phyloP scores from a whole-genome alignment of 2,113 vertebrate species.

The Euleptes europaea region DNA sequence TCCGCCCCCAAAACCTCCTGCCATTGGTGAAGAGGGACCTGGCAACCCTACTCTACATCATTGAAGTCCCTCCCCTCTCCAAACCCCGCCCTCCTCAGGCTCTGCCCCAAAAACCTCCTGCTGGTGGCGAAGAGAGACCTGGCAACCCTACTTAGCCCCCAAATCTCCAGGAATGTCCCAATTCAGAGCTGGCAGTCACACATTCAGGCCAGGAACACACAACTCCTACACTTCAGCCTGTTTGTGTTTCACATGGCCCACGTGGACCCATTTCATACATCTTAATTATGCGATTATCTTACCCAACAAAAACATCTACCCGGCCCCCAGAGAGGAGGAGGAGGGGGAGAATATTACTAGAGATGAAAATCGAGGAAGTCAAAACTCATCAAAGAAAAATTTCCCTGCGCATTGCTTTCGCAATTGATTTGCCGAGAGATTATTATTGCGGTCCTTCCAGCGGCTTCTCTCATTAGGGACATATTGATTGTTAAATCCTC shows the following conservation, averaged over 20 bases:
- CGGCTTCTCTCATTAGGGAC: conserved; percentile 69
- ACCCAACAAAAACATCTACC: conserved; percentile 41
- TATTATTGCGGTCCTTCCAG: conserved; percentile 62
- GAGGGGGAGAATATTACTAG: not conserved
- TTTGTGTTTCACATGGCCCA: conserved; percentile 47
- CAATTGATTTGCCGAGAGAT: conserved; percentile 69
- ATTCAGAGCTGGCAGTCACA: not conserved
- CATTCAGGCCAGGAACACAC: not conserved
- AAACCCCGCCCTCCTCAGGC: too few relatives aligned
- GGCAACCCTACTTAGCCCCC: too few relatives aligned
- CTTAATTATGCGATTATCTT: conserved; percentile 69
- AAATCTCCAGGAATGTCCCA: too few relatives aligned
- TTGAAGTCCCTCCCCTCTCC: too few relatives aligned
- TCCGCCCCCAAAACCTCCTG: too few relatives aligned
- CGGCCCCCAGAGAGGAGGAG: not conserved
- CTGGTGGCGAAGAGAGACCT: too few relatives aligned
- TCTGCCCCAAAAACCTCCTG: too few relatives aligned
- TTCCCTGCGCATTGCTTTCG: conserved; percentile 44
- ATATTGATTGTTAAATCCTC: conserved; percentile 62
- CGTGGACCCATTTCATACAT: conserved; percentile 53
- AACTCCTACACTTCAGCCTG: conserved; percentile 35
- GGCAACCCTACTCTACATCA: too few relatives aligned
- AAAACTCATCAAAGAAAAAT: conserved; percentile 52
- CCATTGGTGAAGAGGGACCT: too few relatives aligned
- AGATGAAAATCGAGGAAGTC: conserved; percentile 45